phyloP scores from a whole-genome alignment of 2,113 vertebrate genomes.

The Solea solea region DNA sequence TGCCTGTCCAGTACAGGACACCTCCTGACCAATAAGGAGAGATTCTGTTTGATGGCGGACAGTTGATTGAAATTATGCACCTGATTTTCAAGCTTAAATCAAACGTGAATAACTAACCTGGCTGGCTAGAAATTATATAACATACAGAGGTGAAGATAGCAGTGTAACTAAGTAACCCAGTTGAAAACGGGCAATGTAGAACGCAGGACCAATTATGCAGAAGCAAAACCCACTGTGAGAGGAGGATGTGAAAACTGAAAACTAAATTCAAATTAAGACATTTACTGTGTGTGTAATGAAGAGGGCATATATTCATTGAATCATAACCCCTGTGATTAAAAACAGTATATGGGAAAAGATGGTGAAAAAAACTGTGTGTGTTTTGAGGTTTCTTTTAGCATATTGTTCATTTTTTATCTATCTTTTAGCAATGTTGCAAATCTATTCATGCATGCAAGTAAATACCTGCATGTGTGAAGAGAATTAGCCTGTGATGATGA shows the following conservation, averaged over 20 bases:
- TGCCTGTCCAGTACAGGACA: constrained; percentile 38
- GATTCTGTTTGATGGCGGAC: constrained; percentile 29
- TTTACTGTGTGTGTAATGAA: constrained; percentile 47
- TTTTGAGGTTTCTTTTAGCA: constrained; percentile 25
- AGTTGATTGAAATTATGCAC: constrained; percentile 66
- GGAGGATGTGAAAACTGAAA: constrained; percentile 54
- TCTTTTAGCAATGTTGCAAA: constrained; percentile 29
- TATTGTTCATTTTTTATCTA: constrained; percentile 37
- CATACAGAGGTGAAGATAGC: constrained; percentile 49
- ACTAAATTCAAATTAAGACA: constrained; percentile 61
- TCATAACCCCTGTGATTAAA: constrained; percentile 36
- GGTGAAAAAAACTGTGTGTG: constrained; percentile 23
- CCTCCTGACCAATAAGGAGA: constrained; percentile 36
- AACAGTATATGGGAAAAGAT: constrained; percentile 34
- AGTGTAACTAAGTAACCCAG: constrained; percentile 50
- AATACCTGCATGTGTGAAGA: constrained; percentile 31
- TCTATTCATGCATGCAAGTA: constrained; percentile 39
- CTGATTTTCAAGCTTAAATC: constrained; percentile 64
- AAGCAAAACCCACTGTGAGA: constrained; percentile 55
- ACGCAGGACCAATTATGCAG: constrained; percentile 42
- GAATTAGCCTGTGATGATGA: constrained; percentile 33
- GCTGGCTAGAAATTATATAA: constrained; percentile 37
- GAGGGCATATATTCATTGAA: constrained; percentile 34
- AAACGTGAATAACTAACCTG: constrained; percentile 46
- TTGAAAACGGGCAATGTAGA: constrained; percentile 44